These are phyloP conservation scores for Lacerta agilis DNA, from an alignment of 2,797 vertebrate genomes.

Conservation along the genomic window DNA sequence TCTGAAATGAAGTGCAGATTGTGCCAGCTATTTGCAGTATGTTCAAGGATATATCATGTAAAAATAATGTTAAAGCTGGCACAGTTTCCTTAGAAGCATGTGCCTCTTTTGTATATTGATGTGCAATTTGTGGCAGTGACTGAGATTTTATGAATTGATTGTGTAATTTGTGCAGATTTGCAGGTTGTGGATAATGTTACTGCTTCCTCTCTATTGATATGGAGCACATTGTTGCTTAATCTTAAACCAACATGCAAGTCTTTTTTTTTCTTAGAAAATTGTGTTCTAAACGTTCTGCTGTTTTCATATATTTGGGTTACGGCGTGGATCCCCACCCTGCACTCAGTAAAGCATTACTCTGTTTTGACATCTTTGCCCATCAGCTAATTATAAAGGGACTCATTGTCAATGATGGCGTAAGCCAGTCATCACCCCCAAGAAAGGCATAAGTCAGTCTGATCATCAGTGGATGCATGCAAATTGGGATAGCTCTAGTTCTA, in stretches of 20 bases:
- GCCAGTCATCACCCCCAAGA: conserved; percentile 30
- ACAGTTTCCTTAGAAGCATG: conserved; percentile 19
- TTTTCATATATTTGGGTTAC: conserved; percentile 63
- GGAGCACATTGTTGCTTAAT: conserved; percentile 17
- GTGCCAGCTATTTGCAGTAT: not conserved
- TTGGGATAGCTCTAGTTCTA: conserved; percentile 68
- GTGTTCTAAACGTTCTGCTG: conserved; percentile 46
- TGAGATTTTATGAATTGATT: conserved; percentile 44
- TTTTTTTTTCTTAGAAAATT: conserved; percentile 22
- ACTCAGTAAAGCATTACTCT: conserved; percentile 62
- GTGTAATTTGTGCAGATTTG: conserved; percentile 11
- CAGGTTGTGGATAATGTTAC: conserved; percentile 22
- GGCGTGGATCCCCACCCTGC: conserved; percentile 37
- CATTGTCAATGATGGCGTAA: conserved; percentile 55
- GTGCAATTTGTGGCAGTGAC: conserved; percentile 38
- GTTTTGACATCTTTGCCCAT: conserved; percentile 69
- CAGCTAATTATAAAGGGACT: conserved; percentile 71
- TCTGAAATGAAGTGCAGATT: not conserved
- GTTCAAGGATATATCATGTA: not conserved
- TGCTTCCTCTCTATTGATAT: conserved; percentile 39
- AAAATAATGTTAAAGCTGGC: conserved; percentile 14
- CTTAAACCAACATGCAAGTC: conserved; percentile 10
- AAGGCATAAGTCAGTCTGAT: conserved; percentile 53
- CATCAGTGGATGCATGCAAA: conserved; percentile 56
- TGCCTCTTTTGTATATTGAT: conserved; percentile 10